Base-by-base conservation (phyloP, 2,113 vertebrate genomes). In the Epinephelus cyanopodus region DNA sequence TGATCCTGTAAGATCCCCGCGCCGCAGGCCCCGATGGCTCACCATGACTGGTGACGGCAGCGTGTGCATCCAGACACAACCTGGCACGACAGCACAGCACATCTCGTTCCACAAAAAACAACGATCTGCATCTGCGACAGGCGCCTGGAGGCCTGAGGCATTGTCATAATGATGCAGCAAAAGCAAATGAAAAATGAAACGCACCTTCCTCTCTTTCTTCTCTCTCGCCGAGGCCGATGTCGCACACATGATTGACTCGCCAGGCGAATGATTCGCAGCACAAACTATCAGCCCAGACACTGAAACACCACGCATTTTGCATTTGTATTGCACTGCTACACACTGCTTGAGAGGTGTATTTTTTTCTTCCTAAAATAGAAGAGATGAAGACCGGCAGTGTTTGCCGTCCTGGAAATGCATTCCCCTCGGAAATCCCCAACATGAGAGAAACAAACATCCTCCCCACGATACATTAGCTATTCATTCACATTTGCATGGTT, bases 381-480 rank as follows among this genome's bases (percentile, higher is more conserved):
- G 17, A 25, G 72, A 79, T 19, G 76, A 84, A 52, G 50, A 60
- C 48, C 29, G 19, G 74, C 61, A 15, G 45, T 73, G 77, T 87
- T 89, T 88, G 82, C 69, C 33, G 29, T 87, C 67, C 86, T 82
- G 80, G 61, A 88, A 89, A 89, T 78, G 77, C 87, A 54, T 67
- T 83, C 90, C 84, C 70, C 56, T 73, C 45, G 52, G 87, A 92
- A 84, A 88, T 77, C 80, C 81, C 85, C 82, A 64, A 81, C 90
- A 92, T 53, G 80, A 84, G 89, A 90, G 84, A 89, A 93, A 93
- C 89, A 90, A 93, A 89, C 91, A 79, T 86, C 81, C 77, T 76
- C 76, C 77, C 82, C 74, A 21, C 80, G 71, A 92, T 82, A 90
- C 92, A 94, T 94, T 91, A 94, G 83, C 92, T 89, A 93, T 95